Conservation (phyloP, 2,797 vertebrate genomes). For the Pampus argenteus region DNA sequence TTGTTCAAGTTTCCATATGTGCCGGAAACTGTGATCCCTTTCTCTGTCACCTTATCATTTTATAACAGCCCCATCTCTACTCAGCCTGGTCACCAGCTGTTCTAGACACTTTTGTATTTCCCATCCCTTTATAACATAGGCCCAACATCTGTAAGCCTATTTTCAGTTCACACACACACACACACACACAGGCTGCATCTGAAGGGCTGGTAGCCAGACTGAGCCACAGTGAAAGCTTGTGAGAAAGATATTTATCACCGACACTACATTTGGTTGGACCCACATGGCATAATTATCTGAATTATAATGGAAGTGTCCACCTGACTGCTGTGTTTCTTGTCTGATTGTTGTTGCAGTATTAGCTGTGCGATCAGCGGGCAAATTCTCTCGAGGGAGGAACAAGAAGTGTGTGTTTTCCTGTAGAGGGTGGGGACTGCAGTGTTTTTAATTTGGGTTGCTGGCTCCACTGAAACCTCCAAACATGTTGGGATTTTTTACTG, state of each 20-base stretch:
- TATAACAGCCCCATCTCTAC: constrained; percentile 17
- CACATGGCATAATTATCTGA: constrained; percentile 36
- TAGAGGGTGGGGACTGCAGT: constrained; percentile 19
- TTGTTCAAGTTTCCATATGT: background rate
- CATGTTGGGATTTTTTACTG: constrained; percentile 30
- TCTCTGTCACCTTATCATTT: constrained; percentile 19
- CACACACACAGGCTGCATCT: constrained; percentile 33
- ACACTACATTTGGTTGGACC: constrained; percentile 40
- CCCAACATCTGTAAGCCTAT: constrained; percentile 35
- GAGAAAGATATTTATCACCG: constrained; percentile 44
- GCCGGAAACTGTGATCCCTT: background rate
- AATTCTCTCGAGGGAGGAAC: constrained; percentile 30
- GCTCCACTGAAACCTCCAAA: constrained; percentile 34
- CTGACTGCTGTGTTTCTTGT: constrained; percentile 33
- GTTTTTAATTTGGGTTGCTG: constrained; percentile 52
- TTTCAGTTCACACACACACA: constrained; percentile 23
- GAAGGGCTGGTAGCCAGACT: constrained; percentile 6
- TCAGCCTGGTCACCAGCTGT: constrained; percentile 33
- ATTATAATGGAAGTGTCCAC: constrained; percentile 41
- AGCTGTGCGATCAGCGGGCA: background rate
- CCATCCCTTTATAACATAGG: constrained; percentile 21
- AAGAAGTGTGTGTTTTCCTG: constrained; percentile 31
- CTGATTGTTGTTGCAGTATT: constrained; percentile 36
- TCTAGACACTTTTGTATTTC: constrained; percentile 2
- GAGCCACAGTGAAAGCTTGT: constrained; percentile 18